A percentile compares a stretch with the other conserved stretches of the same genome.
Evolutionary conservation across 2,797 vertebrate species (phyloP).

Genomic region (Meriones psammophilus): DNA sequence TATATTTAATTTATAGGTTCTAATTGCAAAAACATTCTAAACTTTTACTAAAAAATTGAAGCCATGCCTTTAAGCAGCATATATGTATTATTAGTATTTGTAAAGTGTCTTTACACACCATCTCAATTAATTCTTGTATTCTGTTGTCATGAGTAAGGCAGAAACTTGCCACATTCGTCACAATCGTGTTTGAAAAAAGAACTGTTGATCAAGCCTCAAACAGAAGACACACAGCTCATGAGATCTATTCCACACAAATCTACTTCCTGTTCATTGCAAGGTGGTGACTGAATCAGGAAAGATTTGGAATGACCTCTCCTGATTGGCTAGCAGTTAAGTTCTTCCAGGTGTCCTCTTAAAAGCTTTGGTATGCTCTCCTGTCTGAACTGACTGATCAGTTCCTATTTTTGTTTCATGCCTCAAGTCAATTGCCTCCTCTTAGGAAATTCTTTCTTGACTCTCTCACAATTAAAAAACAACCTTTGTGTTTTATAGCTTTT

Average conservation of each 20-base stretch:
- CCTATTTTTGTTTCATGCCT: neutral
- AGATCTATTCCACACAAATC: neutral
- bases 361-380: no score
- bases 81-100: neutral
- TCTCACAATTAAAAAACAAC: neutral
- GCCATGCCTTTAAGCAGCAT: neutral
- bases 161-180: neutral
- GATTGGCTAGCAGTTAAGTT: neutral
- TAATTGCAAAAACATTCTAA: neutral
- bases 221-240: neutral
- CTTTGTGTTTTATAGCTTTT: neutral
- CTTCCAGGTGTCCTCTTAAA: neutral
- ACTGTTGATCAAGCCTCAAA: neutral
- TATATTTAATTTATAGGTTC: neutral
- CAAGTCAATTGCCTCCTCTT: neutral
- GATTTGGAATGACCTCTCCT: neutral
- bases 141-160: neutral
- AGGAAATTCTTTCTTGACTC: neutral
- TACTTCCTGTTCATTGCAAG: neutral
- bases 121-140: neutral
- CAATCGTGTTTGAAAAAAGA: neutral
- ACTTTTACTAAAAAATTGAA: neutral
- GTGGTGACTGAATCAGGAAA: neutral
- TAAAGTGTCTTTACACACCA: neutral
- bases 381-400: neutral